A percentile compares a stretch with the other conserved stretches of the same genome.
Evolutionary conservation across 2,113 vertebrate species (phyloP).

Genomic region (Azemiops feae): DNA sequence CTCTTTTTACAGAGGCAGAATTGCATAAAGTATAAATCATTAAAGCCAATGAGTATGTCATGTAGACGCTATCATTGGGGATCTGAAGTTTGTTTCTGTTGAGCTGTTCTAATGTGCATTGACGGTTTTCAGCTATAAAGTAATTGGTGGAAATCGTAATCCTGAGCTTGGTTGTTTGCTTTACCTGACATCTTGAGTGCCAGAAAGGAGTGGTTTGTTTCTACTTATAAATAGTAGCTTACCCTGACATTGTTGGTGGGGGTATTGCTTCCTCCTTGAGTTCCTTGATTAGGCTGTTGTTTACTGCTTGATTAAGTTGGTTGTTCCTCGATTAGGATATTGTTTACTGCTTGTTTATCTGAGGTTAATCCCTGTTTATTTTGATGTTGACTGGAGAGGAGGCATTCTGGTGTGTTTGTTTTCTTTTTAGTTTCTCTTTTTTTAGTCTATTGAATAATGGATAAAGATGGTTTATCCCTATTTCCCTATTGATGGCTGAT

Average conservation of each 20-base stretch:
- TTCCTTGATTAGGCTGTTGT: neutral
- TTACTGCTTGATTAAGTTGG: neutral
- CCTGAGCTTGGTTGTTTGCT: neutral
- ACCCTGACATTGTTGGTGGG: neutral
- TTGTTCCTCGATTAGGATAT: neutral
- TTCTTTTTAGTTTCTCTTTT: neutral
- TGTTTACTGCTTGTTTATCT: neutral
- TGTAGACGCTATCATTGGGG: neutral
- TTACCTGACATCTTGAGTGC: neutral
- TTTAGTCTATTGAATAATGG: neutral
- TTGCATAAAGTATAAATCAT: neutral
- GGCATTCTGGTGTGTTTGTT: neutral
- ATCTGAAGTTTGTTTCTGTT: neutral
- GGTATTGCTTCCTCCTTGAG: neutral
- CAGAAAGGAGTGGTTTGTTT: neutral
- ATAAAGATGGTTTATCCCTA: neutral
- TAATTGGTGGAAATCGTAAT: neutral
- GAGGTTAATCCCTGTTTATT: neutral
- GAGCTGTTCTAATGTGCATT: neutral
- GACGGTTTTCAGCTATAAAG: neutral
- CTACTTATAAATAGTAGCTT: neutral
- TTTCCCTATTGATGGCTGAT: neutral
- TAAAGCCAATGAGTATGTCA: neutral
- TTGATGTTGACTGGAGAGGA: neutral
- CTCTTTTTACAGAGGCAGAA: neutral